Conservation (phyloP, 2,113 vertebrate genomes). For the Melanostigma gelatinosum region DNA sequence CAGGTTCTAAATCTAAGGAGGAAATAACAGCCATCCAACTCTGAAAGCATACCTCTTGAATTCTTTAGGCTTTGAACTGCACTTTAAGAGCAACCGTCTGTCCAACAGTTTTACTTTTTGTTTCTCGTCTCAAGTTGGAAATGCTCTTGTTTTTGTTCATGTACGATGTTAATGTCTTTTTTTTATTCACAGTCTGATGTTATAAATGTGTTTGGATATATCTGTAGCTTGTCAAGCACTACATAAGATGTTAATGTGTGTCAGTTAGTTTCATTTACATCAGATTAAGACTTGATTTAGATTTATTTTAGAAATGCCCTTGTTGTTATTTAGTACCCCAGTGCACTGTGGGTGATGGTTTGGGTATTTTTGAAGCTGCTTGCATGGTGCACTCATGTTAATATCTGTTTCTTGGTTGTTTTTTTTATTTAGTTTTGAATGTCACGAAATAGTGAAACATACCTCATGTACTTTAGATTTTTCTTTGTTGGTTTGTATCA, state of each 20-base stretch:
- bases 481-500: slow-evolving; percentile 62
- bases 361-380: slow-evolving; percentile 43
- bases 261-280: slow-evolving; percentile 41
- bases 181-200: slow-evolving; percentile 47
- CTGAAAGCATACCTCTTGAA: slow-evolving; percentile 77
- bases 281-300: slow-evolving; percentile 12
- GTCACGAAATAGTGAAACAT: slow-evolving; percentile 69
- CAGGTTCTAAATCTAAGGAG: slow-evolving; percentile 71
- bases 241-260: slow-evolving; percentile 36
- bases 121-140: slow-evolving; percentile 49
- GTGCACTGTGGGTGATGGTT: slow-evolving; percentile 54
- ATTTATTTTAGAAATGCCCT: slow-evolving; percentile 34
- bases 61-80: slow-evolving; percentile 79
- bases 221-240: slow-evolving; percentile 63
- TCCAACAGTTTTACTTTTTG: slow-evolving; percentile 47
- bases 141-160: slow-evolving; percentile 22
- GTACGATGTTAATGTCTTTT: slow-evolving; percentile 44
- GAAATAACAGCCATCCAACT: slow-evolving; percentile 55
- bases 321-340: slow-evolving; percentile 20
- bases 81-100: slow-evolving; percentile 76
- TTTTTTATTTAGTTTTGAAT: slow-evolving; percentile 54
- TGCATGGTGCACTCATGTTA: slow-evolving; percentile 46
- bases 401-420: slow-evolving; percentile 42
- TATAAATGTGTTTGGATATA: slow-evolving; percentile 59
- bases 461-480: slow-evolving; percentile 77